These are phyloP conservation scores for Megatriorchis doriae DNA, from an alignment of 2,113 vertebrate genomes.

Conservation along the genomic window DNA sequence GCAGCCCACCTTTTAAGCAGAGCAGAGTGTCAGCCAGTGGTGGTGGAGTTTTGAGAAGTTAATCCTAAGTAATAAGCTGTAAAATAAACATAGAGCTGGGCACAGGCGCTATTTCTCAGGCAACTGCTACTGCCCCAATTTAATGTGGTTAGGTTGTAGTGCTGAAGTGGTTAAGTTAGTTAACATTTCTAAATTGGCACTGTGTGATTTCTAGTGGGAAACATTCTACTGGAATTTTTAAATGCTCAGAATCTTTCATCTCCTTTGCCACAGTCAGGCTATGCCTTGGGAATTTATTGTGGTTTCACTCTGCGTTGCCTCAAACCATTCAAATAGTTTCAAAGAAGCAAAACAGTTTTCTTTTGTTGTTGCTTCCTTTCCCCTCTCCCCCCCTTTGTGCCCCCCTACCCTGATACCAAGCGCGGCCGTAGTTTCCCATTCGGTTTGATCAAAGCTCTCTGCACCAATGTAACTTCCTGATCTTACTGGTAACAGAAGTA, in stretches of 20 bases:
- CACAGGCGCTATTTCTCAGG: neutral
- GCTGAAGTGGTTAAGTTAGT: constrained; percentile 73
- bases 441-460: constrained; percentile 82
- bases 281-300: constrained; percentile 72
- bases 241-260: constrained; percentile 77
- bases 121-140: neutral
- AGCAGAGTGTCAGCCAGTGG: neutral
- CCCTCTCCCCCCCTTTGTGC: constrained; percentile 19
- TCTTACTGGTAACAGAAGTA: constrained; percentile 81
- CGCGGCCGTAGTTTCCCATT: constrained; percentile 71
- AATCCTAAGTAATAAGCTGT: neutral
- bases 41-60: neutral
- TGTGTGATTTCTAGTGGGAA: constrained; percentile 69
- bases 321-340: constrained; percentile 77
- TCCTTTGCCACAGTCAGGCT: constrained; percentile 66
- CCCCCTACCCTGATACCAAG: constrained; percentile 52
- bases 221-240: constrained; percentile 67
- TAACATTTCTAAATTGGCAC: constrained; percentile 54
- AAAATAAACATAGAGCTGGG: constrained; percentile 29
- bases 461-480: constrained; percentile 80
- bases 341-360: constrained; percentile 75
- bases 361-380: constrained; percentile 65
- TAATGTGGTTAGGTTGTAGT: neutral
- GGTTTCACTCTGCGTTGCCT: constrained; percentile 79
- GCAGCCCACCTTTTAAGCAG: neutral